These are phyloP conservation scores for silkworm (Bombyx mori) DNA, from an alignment of 1,140 invertebrate genomes.

Conservation along the genomic window DNA sequence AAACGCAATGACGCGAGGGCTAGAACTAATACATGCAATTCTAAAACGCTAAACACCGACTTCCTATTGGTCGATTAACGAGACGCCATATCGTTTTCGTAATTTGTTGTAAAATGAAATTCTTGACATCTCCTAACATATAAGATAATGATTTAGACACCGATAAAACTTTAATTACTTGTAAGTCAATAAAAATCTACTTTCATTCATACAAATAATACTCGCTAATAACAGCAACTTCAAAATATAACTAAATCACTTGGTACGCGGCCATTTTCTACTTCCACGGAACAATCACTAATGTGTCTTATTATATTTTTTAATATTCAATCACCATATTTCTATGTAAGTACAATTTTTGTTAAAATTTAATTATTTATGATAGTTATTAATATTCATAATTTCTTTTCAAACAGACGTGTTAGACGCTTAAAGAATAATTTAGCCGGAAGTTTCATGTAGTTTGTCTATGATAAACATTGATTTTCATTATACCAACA, in stretches of 20 bases:
- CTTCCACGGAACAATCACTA: conserved; percentile 6
- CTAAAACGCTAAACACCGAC: conserved; percentile 72
- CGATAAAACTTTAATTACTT: too few species aligned
- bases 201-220: too few species aligned
- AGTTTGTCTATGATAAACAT: conserved; percentile 8
- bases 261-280: conserved; percentile 45
- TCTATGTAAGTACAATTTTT: too few species aligned
- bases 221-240: too few species aligned
- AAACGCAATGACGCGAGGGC: conserved; percentile 74
- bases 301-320: not conserved
- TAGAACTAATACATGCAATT: conserved; percentile 65
- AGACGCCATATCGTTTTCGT: conserved; percentile 75
- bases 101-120: conserved; percentile 54
- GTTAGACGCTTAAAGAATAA: not conserved
- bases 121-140: conserved; percentile 12
- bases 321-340: too few species aligned
- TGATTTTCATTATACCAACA: conserved; percentile 8
- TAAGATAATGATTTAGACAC: not conserved
- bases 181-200: too few species aligned
- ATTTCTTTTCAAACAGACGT: not conserved
- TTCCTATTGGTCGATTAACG: conserved; percentile 74
- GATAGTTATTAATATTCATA: not conserved
- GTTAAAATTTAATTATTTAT: not conserved
- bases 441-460: not conserved
- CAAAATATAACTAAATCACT: too few species aligned